These are phyloP conservation scores for Drosophila elegans DNA, from an alignment of 1,140 invertebrate genomes.

Conservation along the genomic window DNA sequence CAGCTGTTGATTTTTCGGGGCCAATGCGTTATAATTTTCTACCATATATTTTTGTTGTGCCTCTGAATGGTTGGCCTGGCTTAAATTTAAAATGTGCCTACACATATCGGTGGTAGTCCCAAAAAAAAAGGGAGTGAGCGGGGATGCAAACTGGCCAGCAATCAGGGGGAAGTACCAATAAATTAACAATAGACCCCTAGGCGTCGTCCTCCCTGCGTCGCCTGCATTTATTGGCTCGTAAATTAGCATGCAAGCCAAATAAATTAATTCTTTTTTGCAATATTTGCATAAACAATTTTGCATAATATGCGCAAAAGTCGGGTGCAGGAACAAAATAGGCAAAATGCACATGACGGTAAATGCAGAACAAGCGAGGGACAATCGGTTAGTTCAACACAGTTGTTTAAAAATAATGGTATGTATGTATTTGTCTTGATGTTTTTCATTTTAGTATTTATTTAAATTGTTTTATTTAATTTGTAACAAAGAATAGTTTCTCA, in stretches of 20 bases:
- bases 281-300: constrained; percentile 83
- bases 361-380: constrained; percentile 16
- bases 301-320: constrained; percentile 77
- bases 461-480: too few relatives aligned
- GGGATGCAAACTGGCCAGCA: constrained; percentile 1
- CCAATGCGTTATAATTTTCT: constrained; percentile 81
- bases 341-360: constrained; percentile 28
- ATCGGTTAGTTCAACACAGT: background rate
- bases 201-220: constrained; percentile 7
- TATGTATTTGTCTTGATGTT: background rate
- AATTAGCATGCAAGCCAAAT: constrained; percentile 82
- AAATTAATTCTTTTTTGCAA: constrained; percentile 82
- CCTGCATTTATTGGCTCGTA: constrained; percentile 78
- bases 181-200: constrained; percentile 72
- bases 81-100: constrained; percentile 78
- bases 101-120: constrained; percentile 49
- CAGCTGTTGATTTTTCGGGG: constrained; percentile 79
- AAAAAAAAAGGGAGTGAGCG: background rate
- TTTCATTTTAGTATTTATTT: background rate
- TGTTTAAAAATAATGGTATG: background rate
- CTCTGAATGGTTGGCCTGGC: constrained; percentile 28
- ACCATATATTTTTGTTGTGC: constrained; percentile 42
- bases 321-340: constrained; percentile 51
- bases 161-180: constrained; percentile 59
- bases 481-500: too few relatives aligned